Evolutionary conservation across 2,888 invertebrate species (phyloP), one percentile per base, ranked within the genome.

Genomic region (Hirudinaria manillensis): DNA sequence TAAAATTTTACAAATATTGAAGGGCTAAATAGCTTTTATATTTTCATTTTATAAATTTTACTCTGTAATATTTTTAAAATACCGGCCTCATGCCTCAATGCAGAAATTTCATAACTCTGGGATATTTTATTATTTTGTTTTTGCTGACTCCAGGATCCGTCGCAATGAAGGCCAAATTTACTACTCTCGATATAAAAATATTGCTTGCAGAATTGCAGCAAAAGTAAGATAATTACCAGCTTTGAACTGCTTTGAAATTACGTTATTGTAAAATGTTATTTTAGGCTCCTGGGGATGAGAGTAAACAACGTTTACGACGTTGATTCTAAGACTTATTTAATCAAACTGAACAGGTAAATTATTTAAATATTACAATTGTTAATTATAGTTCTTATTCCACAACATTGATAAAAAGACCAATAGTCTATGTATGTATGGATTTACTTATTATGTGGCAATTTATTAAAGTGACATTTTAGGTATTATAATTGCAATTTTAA

Each of bases 221-320:
- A 86, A 90, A 89, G 93, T 92, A 88, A 86, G 86, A 21, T 13
- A 4, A 27, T 27, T 27, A 21, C 29, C 10, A 7, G 24, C 61
- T 27, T 61, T 61, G 24, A 29, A 61, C 1, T 16, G 10, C n/a
- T 61, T 61, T 61, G 72, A 27, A 45, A 45, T 10, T 10, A 10
- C 10, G 36, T 6, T 36, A 36, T 6, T 10, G 36, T 36, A 36
- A 45, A 4, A 4, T 16, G 10, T 45, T 45, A 45, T 45, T 45
- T 45, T 78, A 84, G 83, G 81, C 87, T 92, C 76, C 87, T 93
- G 81, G 96, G 97, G 56, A 91, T 94, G 90, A 89, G 98, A 81
- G 94, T 99, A 4, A 92, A 93, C 85, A 97, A 99, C 87, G 90
- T 99, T 55, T 99, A 99, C 86, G 98, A 99, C 85, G 91, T 99